Base-by-base conservation (phyloP, 2,113 vertebrate species). In the Seriola dumerili region DNA sequence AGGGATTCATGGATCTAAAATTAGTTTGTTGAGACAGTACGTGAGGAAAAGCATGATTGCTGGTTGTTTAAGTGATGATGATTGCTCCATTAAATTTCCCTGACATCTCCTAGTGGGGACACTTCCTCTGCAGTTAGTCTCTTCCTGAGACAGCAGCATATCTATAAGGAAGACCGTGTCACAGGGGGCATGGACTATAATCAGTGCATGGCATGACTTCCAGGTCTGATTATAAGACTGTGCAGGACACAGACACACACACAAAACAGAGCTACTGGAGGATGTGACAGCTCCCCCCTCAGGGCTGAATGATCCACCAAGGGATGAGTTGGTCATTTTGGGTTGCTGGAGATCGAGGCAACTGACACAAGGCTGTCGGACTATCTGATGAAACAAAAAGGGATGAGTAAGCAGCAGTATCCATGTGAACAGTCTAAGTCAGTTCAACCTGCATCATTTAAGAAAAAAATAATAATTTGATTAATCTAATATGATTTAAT, bases 221-320 rank as follows among this genome's bases (percentile, higher is more conserved):
- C 29, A 40, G 55, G 16, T 34, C 78, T 80, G 25, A 73, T 52
- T 58, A 55, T 74, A 67, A 80, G 54, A 23, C 29, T 42, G 9
- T 2, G 40, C 8, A 9, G 40, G 21, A 42, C 14, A 11, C 17
- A 34, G 12, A 12, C 5, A 67, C 46, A 75, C 25, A 55, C 40
- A 25, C 52, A 74, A 50, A 59, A 52, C 8, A 44, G 36, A n/a
- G 38, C 74, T 62, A 11, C 9, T 48, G 14, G 64, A 68, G 66
- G 42, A 85, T 74, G 62, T 64, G 74, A 84, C 71, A 74, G 74
- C 64, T 73, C 73, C 64, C 38, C 67, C 84, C 81, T 77, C 72
- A 61, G 81, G 72, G 55, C 78, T 55, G 29, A 66, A 42, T 40
- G 23, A 48, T 83, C 58, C 77, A 71, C 21, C 58, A 34, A 74